These are phyloP conservation scores for Actinemys pallida DNA, from an alignment of 2,113 vertebrate species.

Conservation along the genomic window DNA sequence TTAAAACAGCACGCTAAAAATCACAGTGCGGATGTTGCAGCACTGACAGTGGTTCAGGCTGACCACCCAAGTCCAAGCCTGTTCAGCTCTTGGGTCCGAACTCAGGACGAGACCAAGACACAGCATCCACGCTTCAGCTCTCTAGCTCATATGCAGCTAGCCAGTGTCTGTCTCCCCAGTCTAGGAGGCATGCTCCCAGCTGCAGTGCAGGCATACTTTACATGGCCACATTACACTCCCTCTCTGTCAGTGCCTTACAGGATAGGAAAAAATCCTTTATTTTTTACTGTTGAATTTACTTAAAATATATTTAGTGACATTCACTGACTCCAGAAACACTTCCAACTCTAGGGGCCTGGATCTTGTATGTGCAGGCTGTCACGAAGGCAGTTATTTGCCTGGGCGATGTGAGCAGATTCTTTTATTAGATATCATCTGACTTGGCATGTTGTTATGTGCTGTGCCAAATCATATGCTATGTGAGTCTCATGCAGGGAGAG, in stretches of 20 bases:
- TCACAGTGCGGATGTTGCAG: too few species aligned
- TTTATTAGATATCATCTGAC: fast-evolving
- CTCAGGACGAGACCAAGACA: neutral
- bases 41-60: neutral
- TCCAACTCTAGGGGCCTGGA: fast-evolving
- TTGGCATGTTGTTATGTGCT: fast-evolving
- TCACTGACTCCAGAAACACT: fast-evolving
- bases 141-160: neutral
- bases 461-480: neutral
- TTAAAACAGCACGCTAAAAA: neutral
- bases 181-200: neutral
- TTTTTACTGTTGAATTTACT: neutral
- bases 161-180: neutral
- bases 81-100: neutral
- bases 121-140: neutral
- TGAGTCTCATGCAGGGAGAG: fast-evolving
- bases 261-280: neutral
- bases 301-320: neutral
- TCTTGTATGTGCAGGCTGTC: fast-evolving
- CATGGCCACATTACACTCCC: neutral
- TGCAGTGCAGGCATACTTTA: neutral
- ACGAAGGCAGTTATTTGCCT: neutral
- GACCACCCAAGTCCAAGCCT: neutral
- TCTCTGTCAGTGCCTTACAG: neutral
- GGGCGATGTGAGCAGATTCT: neutral